Conservation (phyloP, 2,888 invertebrate species). For the Eustalomyia histrio region DNA sequence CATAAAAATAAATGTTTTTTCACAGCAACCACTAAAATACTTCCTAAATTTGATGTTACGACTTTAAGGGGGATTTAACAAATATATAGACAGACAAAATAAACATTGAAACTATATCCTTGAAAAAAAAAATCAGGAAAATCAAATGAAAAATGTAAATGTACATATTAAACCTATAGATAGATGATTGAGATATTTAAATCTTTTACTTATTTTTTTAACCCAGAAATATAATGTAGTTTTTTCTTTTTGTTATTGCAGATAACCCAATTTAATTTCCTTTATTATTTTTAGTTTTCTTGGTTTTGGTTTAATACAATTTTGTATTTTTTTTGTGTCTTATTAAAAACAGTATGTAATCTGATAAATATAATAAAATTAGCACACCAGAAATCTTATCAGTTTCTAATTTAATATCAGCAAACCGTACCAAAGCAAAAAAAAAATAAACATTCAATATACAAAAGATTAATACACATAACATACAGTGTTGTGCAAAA, state of each 20-base stretch:
- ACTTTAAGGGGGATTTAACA: neutral
- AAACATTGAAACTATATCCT: constrained; percentile 3
- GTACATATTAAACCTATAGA: neutral
- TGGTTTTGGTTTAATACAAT: constrained; percentile 9
- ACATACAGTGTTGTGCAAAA: too few species aligned
- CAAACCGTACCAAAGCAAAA: constrained; percentile 7
- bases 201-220: constrained; percentile 17
- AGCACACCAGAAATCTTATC: constrained; percentile 55
- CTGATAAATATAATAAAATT: constrained; percentile 60
- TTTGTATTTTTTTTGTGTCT: neutral
- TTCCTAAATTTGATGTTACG: constrained; percentile 9
- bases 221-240: constrained; percentile 14
- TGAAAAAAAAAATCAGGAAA: constrained; percentile 14
- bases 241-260: neutral
- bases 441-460: constrained; percentile 34
- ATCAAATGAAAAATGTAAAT: neutral
- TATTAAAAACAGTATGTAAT: constrained; percentile 42
- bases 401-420: constrained; percentile 56
- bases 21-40: constrained; percentile 36
- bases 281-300: constrained; percentile 42
- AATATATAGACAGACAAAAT: neutral
- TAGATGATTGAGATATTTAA: constrained; percentile 38
- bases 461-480: constrained; percentile 18
- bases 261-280: constrained; percentile 54
- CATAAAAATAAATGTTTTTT: constrained; percentile 57